These are phyloP conservation scores for Amphipyra berbera DNA, from an alignment of 2,888 invertebrate genomes.

Conservation along the genomic window DNA sequence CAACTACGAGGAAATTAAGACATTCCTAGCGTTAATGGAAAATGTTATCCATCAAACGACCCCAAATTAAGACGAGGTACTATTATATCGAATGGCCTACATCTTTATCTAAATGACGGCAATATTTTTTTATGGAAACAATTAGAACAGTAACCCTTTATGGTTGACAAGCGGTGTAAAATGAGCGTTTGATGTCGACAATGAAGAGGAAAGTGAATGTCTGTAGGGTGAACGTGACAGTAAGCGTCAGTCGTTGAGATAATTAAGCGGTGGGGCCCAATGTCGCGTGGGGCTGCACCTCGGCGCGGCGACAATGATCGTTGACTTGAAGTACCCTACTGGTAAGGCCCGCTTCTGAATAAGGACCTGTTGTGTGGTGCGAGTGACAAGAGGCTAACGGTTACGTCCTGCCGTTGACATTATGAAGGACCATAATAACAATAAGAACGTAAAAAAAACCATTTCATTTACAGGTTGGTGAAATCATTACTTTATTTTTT, in stretches of 20 bases:
- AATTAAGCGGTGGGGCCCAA: conserved; percentile 73
- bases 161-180: conserved; percentile 64
- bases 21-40: conserved; percentile 81
- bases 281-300: conserved; percentile 66
- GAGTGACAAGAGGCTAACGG: conserved; percentile 40
- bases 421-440: no score
- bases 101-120: conserved; percentile 77
- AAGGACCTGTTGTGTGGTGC: conserved; percentile 65
- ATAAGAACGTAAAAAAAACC: no score
- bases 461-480: no score
- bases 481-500: not conserved
- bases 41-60: conserved; percentile 81
- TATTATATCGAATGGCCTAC: conserved; percentile 62
- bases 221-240: conserved; percentile 65
- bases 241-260: conserved; percentile 71
- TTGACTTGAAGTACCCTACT: conserved; percentile 79
- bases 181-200: conserved; percentile 62
- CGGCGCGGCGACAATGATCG: conserved; percentile 76
- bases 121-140: conserved; percentile 75
- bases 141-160: conserved; percentile 67
- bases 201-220: conserved; percentile 61
- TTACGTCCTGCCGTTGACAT: not conserved
- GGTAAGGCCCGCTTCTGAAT: conserved; percentile 67
- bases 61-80: conserved; percentile 75
- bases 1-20: conserved; percentile 81